Percentiles rank a stretch among this genome's conserved stretches.
phyloP scores from a whole-genome alignment of 1,140 invertebrate genomes.

The Caerostris darwini region DNA sequence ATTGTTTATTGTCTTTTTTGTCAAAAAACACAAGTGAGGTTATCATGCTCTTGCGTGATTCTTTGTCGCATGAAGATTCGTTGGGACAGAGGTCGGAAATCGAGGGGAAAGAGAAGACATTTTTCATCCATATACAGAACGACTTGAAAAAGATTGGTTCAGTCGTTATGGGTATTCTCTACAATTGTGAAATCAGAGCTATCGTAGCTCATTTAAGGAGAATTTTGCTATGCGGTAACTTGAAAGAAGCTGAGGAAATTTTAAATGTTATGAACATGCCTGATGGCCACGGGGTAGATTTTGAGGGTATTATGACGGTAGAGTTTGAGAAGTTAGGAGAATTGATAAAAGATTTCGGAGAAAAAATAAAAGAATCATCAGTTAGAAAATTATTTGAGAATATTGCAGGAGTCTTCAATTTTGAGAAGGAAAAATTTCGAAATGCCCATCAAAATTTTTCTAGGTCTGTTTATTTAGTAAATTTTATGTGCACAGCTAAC shows the following conservation, averaged over 20 bases:
- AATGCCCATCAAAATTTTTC: background rate
- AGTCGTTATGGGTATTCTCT: background rate
- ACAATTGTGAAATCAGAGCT: background rate
- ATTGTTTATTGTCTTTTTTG: too few relatives aligned
- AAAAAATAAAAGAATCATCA: background rate
- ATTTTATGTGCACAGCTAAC: too few relatives aligned
- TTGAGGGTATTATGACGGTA: too few relatives aligned
- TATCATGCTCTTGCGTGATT: too few relatives aligned
- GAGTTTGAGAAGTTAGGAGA: background rate
- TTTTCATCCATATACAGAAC: too few relatives aligned
- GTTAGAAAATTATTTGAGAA: slow-evolving; percentile 2
- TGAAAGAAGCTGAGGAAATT: slow-evolving; percentile 45
- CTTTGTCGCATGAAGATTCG: background rate
- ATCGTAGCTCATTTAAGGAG: background rate
- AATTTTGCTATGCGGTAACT: background rate
- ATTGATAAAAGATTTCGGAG: background rate
- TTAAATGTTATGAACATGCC: background rate
- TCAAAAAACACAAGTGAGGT: too few relatives aligned
- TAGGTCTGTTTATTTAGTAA: too few relatives aligned
- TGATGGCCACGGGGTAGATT: background rate
- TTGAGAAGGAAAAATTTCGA: background rate
- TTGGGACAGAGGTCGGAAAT: background rate
- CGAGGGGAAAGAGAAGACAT: too few relatives aligned
- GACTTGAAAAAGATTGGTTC: slow-evolving; percentile 10
- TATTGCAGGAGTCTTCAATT: background rate